Percentiles rank a stretch among this genome's conserved stretches.
phyloP scores from a whole-genome alignment of 2,888 invertebrate genomes.

The Drosophila atripex region DNA sequence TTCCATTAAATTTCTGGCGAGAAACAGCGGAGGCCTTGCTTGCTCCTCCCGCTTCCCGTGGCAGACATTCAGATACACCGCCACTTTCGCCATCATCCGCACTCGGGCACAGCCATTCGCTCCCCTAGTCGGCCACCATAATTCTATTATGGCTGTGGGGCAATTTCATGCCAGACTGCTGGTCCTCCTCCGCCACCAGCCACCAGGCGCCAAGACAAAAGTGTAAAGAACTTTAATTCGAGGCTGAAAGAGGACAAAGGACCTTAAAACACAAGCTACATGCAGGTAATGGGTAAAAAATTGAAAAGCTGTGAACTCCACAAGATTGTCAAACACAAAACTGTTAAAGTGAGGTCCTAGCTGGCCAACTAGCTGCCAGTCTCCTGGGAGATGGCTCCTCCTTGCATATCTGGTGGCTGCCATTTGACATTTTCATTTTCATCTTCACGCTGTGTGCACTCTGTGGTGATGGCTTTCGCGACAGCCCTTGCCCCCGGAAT shows the following conservation, averaged over 20 bases:
- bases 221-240: neutral
- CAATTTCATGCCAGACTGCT: conserved; percentile 60
- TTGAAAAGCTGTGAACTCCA: too few relatives aligned
- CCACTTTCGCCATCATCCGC: neutral
- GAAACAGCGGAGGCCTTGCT: conserved; percentile 54
- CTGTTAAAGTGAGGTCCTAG: too few relatives aligned
- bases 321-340: too few relatives aligned
- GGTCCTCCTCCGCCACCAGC: neutral
- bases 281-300: too few relatives aligned
- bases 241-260: too few relatives aligned
- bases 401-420: conserved; percentile 50
- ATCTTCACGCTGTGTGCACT: conserved; percentile 55
- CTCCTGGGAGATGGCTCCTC: conserved; percentile 31
- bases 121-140: conserved; percentile 62
- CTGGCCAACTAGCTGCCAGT: neutral
- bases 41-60: neutral
- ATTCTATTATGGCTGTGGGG: conserved; percentile 74
- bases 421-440: conserved; percentile 57
- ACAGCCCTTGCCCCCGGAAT: neutral
- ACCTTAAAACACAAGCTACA: too few relatives aligned
- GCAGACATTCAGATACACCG: neutral
- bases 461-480: conserved; percentile 17
- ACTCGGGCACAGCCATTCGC: neutral
- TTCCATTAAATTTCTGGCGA: conserved; percentile 65
- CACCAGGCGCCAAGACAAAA: neutral